These are phyloP conservation scores for Botia almorhae DNA, from an alignment of 2,797 vertebrate species.

Conservation along the genomic window DNA sequence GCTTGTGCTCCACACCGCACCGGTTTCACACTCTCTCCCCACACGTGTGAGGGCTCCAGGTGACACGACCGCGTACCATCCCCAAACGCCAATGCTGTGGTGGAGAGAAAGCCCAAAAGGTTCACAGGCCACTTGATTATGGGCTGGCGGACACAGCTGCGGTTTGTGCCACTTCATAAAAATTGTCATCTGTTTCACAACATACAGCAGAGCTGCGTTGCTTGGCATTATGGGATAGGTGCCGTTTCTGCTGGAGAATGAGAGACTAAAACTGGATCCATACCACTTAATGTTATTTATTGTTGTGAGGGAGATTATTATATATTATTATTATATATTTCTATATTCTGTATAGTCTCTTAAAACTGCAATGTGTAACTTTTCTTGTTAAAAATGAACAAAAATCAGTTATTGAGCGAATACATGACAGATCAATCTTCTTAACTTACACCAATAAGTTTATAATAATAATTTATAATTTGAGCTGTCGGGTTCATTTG, in stretches of 20 bases:
- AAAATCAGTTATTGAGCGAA: too few species aligned
- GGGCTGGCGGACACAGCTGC: constrained; percentile 67
- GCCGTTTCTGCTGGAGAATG: constrained; percentile 34
- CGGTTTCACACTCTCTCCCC: constrained; percentile 70
- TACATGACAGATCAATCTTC: too few species aligned
- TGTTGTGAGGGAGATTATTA: too few species aligned
- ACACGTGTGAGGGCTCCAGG: constrained; percentile 64
- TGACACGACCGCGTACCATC: constrained; percentile 44
- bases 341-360: too few species aligned
- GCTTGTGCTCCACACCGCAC: constrained; percentile 47
- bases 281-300: neutral
- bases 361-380: too few species aligned
- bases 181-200: constrained; percentile 65
- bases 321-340: too few species aligned
- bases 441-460: too few species aligned
- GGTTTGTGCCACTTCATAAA: constrained; percentile 70
- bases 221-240: constrained; percentile 44
- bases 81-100: constrained; percentile 49
- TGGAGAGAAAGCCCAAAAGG: constrained; percentile 64
- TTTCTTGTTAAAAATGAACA: too few species aligned
- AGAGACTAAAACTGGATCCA: neutral
- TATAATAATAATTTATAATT: too few species aligned
- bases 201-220: constrained; percentile 63
- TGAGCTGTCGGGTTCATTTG: too few species aligned
- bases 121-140: constrained; percentile 69